phyloP scores from a whole-genome alignment of 2,113 vertebrate genomes.

The Neoarius graeffei region DNA sequence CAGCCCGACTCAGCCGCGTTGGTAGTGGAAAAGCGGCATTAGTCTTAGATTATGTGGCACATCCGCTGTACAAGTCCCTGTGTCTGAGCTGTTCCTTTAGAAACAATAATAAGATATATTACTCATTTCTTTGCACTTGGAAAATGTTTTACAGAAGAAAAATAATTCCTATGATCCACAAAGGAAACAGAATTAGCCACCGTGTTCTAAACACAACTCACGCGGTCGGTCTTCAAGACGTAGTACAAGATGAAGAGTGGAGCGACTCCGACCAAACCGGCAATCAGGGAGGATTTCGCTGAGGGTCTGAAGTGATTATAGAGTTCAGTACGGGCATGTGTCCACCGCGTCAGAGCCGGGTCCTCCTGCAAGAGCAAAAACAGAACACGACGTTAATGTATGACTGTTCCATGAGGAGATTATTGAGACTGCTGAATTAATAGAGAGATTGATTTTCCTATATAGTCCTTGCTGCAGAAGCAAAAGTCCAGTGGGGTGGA shows the following conservation, averaged over 20 bases:
- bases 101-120: not conserved
- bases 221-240: constrained; percentile 79
- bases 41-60: not conserved
- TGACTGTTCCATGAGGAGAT: not conserved
- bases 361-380: constrained; percentile 77
- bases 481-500: not conserved
- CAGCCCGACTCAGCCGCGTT: too few relatives aligned
- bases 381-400: not conserved
- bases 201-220: constrained; percentile 54
- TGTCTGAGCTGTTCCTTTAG: not conserved
- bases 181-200: not conserved
- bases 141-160: not conserved
- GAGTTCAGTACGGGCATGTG: constrained; percentile 77
- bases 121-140: not conserved
- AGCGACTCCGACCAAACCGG: constrained; percentile 66
- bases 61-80: not conserved
- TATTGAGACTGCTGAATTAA: not conserved
- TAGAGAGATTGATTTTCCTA: not conserved
- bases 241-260: constrained; percentile 76
- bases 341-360: constrained; percentile 84
- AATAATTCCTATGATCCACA: not conserved
- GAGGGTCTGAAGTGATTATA: constrained; percentile 79
- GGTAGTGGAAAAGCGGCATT: too few relatives aligned
- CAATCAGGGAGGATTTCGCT: constrained; percentile 80
- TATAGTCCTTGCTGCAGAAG: not conserved